Evolutionary conservation across 1,140 invertebrate species (phyloP).

Genomic region (Drosophila lowei): DNA sequence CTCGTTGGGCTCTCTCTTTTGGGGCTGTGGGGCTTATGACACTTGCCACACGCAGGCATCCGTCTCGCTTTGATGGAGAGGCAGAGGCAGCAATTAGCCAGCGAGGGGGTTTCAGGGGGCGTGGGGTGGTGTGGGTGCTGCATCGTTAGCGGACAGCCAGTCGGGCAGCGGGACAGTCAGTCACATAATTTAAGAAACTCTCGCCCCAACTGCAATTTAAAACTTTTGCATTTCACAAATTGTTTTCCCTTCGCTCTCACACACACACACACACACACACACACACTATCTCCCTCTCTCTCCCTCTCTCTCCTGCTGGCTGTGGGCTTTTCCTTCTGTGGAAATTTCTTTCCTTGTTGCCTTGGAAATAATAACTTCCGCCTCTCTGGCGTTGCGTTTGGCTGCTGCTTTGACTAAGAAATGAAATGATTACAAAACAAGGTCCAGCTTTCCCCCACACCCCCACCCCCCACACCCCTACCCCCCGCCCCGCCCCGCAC

Average conservation of each 20-base stretch:
- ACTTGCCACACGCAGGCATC: too few relatives aligned
- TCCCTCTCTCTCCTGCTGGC: not conserved
- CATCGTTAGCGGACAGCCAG: slow-evolving; percentile 10
- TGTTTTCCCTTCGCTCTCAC: not conserved
- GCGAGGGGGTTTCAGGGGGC: too few relatives aligned
- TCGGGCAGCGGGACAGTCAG: slow-evolving; percentile 13
- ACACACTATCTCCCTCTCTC: not conserved
- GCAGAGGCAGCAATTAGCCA: too few relatives aligned
- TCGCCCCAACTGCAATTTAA: slow-evolving; percentile 57
- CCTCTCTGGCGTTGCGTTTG: slow-evolving; percentile 9
- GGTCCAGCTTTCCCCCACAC: not conserved
- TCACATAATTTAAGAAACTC: slow-evolving; percentile 58
- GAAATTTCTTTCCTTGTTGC: slow-evolving; percentile 33
- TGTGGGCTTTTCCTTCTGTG: slow-evolving; percentile 1
- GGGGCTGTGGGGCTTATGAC: too few relatives aligned
- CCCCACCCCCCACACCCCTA: too few relatives aligned
- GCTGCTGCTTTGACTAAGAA: slow-evolving; percentile 59
- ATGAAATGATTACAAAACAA: slow-evolving; percentile 62
- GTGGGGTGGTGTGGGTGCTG: too few relatives aligned
- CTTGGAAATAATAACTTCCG: slow-evolving; percentile 63
- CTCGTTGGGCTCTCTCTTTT: too few relatives aligned
- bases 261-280: too few relatives aligned
- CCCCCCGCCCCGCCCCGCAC: not conserved
- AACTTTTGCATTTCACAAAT: slow-evolving; percentile 5
- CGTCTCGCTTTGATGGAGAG: too few relatives aligned